Base-by-base conservation (phyloP, 2,888 invertebrate species). In the Mythimna albipuncta region DNA sequence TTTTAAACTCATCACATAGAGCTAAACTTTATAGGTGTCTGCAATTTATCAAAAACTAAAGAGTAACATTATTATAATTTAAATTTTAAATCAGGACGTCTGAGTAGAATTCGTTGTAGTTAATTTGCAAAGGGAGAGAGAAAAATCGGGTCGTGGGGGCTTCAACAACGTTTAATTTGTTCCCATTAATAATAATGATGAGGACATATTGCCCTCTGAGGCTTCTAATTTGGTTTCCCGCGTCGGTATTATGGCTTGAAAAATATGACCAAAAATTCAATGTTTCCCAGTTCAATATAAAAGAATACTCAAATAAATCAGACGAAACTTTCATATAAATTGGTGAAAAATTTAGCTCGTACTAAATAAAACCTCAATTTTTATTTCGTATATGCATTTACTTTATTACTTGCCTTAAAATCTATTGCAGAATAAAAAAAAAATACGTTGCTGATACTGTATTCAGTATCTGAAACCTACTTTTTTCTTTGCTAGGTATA, bases 71-170 rank as follows among this genome's bases (percentile, higher is more conserved):
- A 73, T 84, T 85, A 83, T 80, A 84, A 88, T 89, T 88, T 83
- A 85, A 89, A 88, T 90, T 91, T 88, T 86, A 90, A 92, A 90
- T 89, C 84, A 71, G 84, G 85, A 65, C 21, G 68, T 83, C 91
- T 93, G 93, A 95, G 95, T 95, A 94, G 89, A 89, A 88, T 94
- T 93, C 92, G 89, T 85, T 94, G 95, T 94, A 93, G 92, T 93
- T 93, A 93, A 95, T 95, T 96, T 94, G 90, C 90, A 80, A 89
- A 87, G 83, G 89, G 91, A 92, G 91, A 85, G 91, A 93, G 93
- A 95, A 95, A 95, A 94, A 94, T 94, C 87, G 91, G 87, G 88
- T 72, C 72, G 89, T 85, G 88, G 87, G 87, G 80, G 86, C 92
- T 93, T 93, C 91, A 91, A 93, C 92, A 91, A 91, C 91, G 89